Base-by-base conservation (phyloP, 2,113 vertebrate species). In the Ploceus nigricollis region DNA sequence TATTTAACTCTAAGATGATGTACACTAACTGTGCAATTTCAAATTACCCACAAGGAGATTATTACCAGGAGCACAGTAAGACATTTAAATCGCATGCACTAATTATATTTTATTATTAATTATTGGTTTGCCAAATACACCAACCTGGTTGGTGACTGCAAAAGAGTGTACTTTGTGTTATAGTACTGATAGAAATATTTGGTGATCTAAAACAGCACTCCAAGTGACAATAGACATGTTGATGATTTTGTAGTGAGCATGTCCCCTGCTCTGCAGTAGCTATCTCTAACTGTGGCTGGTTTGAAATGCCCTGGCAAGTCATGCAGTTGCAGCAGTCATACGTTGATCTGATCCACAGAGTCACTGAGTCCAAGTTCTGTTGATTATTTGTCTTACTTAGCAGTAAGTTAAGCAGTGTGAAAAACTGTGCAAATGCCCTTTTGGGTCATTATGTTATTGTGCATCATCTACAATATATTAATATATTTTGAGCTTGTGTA, bases 381-480 rank as follows among this genome's bases (percentile, higher is more conserved):
- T 95, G 93, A 73, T 94, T 77, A 48, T 95, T 93, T 90, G 68
- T 88, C 91, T 95, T 96, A 75, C 93, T 97, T 97, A 96, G 89
- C 90, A 95, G 91, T 92, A 97, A 96, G 97, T 96, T 97, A 97
- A 97, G 96, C 97, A 92, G 92, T 94, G 92, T 97, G 97, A 98
- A 98, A 97, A 97, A 95, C 96, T 82, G 92, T 87, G 77, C 95
- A 97, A 97, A 97, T 95, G 95, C 63, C 97, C 95, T 97, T 98
- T 97, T 96, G 96, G 96, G 96, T 98, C 97, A 96, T 98, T 97
- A 98, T 98, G 94, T 96, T 97, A 96, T 97, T 96, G 93, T 45
- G 77, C 96, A 96, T 97, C 95, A 94, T 96, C n/a, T 82, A 86
- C 88, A 94, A 96, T 91, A 89, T 93, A 97, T 95, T 96, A 98